Base-by-base conservation (phyloP, 2,113 vertebrate species). In the Polypterus senegalus region DNA sequence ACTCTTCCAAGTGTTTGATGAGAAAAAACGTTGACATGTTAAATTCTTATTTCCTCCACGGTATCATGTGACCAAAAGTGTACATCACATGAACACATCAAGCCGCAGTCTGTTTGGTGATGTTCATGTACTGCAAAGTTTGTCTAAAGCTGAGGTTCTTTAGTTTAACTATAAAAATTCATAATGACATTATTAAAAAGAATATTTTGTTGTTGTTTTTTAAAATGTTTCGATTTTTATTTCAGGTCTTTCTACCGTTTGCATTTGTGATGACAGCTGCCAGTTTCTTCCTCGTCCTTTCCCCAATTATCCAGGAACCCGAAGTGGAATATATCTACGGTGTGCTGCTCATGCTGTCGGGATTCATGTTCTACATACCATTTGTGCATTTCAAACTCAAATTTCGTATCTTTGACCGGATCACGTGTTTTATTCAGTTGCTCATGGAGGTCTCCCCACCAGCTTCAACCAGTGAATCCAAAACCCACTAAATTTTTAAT, bases 321-420 rank as follows among this genome's bases (percentile, higher is more conserved):
- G 43, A 49, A 48, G 1, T 51, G 7, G 47, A 44, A 49, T 60
- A 60, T 27, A 7, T 60, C 59, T 51, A 60, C 11, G 10, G 9
- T 8, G 7, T 60, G 58, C 47, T 49, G 10, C 49, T 60, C 5
- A 60, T 60, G 47, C 27, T 60, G 48, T 9, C 4, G 3, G 47
- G 47, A 3, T 47, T 60, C 11, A 7, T 60, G 46, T 47, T 59
- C 4, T 60, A 60, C 44, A 10, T 48, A n/a, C 46, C 9, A 49
- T 60, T 60, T 60, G 10, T 60, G 44, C 11, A 60, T 60, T 60
- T 60, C 59, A 60, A 43, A 60, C 49, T 60, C 27, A 47, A 51
- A 47, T 59, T 59, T n/a, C 9, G 48, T 47, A n/a, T 10, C 46
- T 48, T 51, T 60, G 48, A 60, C 59, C 48, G 10, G n/a, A 51